Evolutionary conservation across 1,140 invertebrate genomes (phyloP).

Genomic region (Leptopilina clavipes): DNA sequence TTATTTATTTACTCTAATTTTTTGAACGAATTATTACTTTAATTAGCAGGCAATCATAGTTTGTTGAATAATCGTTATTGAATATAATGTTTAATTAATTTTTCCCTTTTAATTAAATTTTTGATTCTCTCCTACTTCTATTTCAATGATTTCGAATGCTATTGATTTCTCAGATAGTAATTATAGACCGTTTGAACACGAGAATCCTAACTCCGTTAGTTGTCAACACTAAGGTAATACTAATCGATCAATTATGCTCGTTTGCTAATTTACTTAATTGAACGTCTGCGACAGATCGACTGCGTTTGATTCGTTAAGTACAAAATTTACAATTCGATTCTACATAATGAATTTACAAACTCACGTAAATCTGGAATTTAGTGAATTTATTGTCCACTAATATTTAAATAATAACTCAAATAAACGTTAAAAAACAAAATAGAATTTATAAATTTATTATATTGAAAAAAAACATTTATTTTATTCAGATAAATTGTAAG

Average conservation of each 20-base stretch:
- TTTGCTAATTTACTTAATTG: conserved; percentile 33
- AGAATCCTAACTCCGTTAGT: conserved; percentile 23
- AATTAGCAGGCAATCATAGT: not conserved
- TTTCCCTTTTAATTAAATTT: not conserved
- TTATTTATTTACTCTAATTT: too few species aligned
- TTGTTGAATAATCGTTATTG: not conserved
- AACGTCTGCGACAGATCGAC: conserved; percentile 1
- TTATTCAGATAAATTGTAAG: too few species aligned
- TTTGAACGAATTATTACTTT: too few species aligned
- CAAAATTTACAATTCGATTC: not conserved
- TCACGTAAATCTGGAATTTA: too few species aligned
- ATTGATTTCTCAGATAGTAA: conserved; percentile 3
- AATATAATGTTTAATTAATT: not conserved
- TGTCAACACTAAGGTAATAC: conserved; percentile 14
- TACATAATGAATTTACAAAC: not conserved
- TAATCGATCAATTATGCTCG: conserved; percentile 33
- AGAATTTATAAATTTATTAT: too few species aligned
- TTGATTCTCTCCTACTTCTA: not conserved
- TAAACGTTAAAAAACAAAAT: too few species aligned
- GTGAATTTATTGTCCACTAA: too few species aligned
- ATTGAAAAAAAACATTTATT: too few species aligned
- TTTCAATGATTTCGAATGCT: not conserved
- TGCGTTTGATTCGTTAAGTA: not conserved
- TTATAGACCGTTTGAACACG: conserved; percentile 2
- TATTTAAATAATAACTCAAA: too few species aligned